phyloP scores from a whole-genome alignment of 2,888 invertebrate genomes.

The Rhamphomyia laevipes region DNA sequence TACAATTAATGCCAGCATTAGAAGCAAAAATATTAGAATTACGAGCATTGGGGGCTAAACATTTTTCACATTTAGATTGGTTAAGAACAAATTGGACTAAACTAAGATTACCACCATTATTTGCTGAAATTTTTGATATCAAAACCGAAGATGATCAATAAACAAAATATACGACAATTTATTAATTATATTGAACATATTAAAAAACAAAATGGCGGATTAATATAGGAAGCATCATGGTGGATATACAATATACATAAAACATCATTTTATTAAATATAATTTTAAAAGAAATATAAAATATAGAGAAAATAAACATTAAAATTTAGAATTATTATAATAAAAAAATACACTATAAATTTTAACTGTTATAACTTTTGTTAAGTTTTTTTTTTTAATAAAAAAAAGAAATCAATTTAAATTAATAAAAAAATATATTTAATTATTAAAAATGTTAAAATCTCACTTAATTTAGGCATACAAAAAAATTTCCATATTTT shows the following conservation, averaged over 20 bases:
- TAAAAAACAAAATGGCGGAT: no score
- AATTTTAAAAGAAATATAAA: not conserved
- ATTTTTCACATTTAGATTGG: conserved; percentile 78
- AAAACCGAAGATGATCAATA: conserved; percentile 59
- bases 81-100: conserved; percentile 80
- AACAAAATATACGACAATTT: conserved; percentile 4
- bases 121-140: conserved; percentile 95
- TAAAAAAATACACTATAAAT: not conserved
- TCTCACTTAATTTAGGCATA: no score
- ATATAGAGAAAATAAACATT: not conserved
- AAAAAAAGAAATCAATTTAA: no score
- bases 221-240: not conserved
- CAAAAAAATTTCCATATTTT: no score
- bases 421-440: no score
- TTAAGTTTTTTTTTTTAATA: no score
- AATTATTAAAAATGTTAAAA: no score
- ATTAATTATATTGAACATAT: not conserved
- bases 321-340: not conserved
- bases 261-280: not conserved
- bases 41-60: conserved; percentile 66
- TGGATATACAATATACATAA: not conserved
- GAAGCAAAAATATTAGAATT: conserved; percentile 62
- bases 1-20: conserved; percentile 39
- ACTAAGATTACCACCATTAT: conserved; percentile 78
- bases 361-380: no score